Base-by-base conservation (phyloP, 2,888 invertebrate species). In the Dasysyrphus tricinctus region DNA sequence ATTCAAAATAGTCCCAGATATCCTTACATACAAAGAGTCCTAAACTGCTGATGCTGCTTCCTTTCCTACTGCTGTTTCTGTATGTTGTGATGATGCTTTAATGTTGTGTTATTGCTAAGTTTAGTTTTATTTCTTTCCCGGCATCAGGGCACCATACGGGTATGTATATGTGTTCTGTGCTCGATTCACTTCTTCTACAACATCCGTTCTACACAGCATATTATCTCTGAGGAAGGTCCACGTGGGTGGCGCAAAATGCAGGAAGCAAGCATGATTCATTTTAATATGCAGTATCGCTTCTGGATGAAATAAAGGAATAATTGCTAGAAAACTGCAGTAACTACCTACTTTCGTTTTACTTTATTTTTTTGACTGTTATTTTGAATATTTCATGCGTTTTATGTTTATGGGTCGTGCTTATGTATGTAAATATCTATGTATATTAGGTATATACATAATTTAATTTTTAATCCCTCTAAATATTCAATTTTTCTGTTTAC, bases 271-370 rank as follows among this genome's bases (percentile, higher is more conserved):
- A 54, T 34, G 49, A 34, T 78, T 75, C 74, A 73, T 72, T 82
- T 82, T 82, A 86, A 82, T 86, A 81, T 83, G 79, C 79, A 76
- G 69, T 47, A 83, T 80, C 73, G 78, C 87, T 79, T 72, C 61
- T 76, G 86, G 86, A 82, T 86, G 82, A 79, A 82, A 86, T 86
- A 82, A 85, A 85, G 74, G 73, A 81, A 85, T 85, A 85, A 85
- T 85, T 85, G 85, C 85, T 73, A 56, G 12, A 67, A 67, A 80
- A 59, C 76, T 39, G 67, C 44, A 42, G 5, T 24, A 3, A 59
- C 37, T 59, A 24, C 5, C 37, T 59, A 24, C 5, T 34, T 4
- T 39, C 42, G 32, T 47, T 47, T 63, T 5, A 3, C n/a, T 29
- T 14, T 14, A 24, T 54, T 34, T 56, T 44, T 34, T 67, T 59